These are phyloP conservation scores for Drosophila tani DNA, from an alignment of 1,140 invertebrate genomes.

Conservation along the genomic window DNA sequence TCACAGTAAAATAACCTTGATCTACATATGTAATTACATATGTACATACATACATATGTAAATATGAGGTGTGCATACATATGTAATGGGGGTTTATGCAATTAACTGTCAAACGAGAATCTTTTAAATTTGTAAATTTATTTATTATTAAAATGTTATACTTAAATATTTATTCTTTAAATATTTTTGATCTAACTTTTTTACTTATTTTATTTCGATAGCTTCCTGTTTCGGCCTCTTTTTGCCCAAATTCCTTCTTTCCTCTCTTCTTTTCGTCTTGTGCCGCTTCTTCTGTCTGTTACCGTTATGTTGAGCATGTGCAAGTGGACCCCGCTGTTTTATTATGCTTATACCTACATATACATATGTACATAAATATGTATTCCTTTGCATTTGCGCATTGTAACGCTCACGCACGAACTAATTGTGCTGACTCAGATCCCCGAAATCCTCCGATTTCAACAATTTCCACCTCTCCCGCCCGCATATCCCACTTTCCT, in stretches of 20 bases:
- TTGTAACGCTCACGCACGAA: conserved; percentile 70
- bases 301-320: conserved; percentile 50
- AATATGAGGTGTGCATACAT: not conserved
- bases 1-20: conserved; percentile 32
- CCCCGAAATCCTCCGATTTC: conserved; percentile 6
- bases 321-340: conserved; percentile 37
- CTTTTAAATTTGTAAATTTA: no score
- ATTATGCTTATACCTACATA: conserved; percentile 3
- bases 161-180: not conserved
- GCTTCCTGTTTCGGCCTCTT: conserved; percentile 12
- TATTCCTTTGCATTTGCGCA: conserved; percentile 49
- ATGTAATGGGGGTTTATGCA: not conserved
- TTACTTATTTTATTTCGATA: conserved; percentile 2
- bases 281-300: conserved; percentile 5
- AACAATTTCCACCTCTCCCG: conserved; percentile 11
- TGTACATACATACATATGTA: not conserved
- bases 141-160: not conserved
- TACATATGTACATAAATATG: not conserved
- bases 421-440: conserved; percentile 13
- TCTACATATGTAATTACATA: conserved; percentile 16
- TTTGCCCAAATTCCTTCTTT: conserved; percentile 6
- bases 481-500: conserved; percentile 48
- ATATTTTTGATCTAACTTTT: not conserved
- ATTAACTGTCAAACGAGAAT: not conserved
- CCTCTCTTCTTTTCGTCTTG: conserved; percentile 1